Evolutionary conservation across 2,888 invertebrate species (phyloP), one percentile per base, ranked within the genome.

Genomic region (Campoplex nolae): DNA sequence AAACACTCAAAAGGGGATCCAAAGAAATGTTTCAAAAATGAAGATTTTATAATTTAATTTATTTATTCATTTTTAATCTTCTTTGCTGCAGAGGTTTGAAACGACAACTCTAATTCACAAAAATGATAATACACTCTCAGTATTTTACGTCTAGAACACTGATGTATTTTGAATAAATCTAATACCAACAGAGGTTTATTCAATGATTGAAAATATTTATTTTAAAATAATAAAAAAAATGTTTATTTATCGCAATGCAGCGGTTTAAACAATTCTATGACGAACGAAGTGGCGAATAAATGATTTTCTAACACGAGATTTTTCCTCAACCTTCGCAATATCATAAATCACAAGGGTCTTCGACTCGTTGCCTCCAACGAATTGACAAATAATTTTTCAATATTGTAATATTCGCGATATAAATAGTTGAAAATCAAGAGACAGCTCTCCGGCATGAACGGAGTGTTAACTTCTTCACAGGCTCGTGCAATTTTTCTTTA

Each of bases 351-450:
- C 18, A 23, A 32, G 28, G 16, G 48, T 16, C 23, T 56, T 16
- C 70, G 76, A 65, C 73, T 73, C 84, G 88, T 73, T 85, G 89
- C 89, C 89, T 90, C 89, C 89, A 88, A 89, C 90, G 89, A 89
- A 89, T 90, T 84, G 89, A 88, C 88, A 86, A 85, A 83, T 78
- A 88, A 83, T 75, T 74, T 87, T 83, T 51, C 48, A 62, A 11
- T 32, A 16, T 32, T 6, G 32, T 32, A 4, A 62, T 32, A 13
- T 67, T 9, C 77, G 51, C 48, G 18, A 56, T 18, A 16, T 45
- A 76, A 45, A 76, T n/a, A 11, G 48, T 42, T 32, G 35, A 62
- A 28, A 32, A 62, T 32, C 16, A 32, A 32, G 16, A 83, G n/a
- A 32, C 51, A 42, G 58, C n/a, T 65, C 75, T 54, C 54, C 45